Conservation (phyloP, 2,888 invertebrate genomes). For the Meiosimyza decipiens region DNA sequence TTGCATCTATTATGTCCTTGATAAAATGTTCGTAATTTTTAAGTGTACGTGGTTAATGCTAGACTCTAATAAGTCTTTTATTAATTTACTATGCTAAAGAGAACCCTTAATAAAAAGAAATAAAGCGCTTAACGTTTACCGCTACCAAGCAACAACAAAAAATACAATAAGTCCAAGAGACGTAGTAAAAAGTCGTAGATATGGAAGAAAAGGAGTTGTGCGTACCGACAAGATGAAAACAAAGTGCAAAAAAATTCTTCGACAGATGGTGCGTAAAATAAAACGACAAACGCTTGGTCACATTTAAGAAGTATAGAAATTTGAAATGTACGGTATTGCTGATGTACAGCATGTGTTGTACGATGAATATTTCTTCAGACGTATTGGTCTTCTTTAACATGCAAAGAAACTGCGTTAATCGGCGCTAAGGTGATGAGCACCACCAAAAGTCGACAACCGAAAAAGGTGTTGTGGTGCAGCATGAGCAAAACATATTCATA, state of each 20-base stretch:
- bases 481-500: constrained; percentile 19
- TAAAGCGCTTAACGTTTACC: constrained; percentile 29
- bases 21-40: not conserved
- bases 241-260: constrained; percentile 20
- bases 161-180: constrained; percentile 30
- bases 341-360: constrained; percentile 26
- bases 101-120: not conserved
- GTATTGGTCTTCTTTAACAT: constrained; percentile 6
- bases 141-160: constrained; percentile 27
- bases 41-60: too few species aligned
- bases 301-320: constrained; percentile 35
- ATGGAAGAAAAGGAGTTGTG: not conserved
- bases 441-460: not conserved
- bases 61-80: not conserved
- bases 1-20: too few species aligned
- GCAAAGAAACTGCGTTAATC: constrained; percentile 19
- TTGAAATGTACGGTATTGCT: constrained; percentile 36
- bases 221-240: not conserved
- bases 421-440: constrained; percentile 1
- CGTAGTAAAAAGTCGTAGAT: constrained; percentile 18
- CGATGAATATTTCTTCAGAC: not conserved
- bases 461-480: constrained; percentile 26
- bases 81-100: not conserved
- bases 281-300: constrained; percentile 38
- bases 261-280: constrained; percentile 46